Evolutionary conservation across 2,113 vertebrate species (phyloP), one percentile per base, ranked within the genome.

Genomic region (Rafetus swinhoei): DNA sequence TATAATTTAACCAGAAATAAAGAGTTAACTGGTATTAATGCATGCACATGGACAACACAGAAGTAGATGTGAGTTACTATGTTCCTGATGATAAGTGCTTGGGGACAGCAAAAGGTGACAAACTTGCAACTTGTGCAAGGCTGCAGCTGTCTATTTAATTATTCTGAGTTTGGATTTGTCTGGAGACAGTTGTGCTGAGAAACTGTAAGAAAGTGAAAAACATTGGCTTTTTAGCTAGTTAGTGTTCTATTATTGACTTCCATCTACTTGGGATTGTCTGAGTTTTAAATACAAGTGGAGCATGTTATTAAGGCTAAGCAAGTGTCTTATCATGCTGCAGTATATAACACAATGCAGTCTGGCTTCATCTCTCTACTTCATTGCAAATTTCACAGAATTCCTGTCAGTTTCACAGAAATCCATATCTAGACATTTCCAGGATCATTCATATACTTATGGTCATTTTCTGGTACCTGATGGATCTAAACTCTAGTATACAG

Each of bases 111-210:
- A 92, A 81, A 69, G 83, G 50, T 39, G 72, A 9, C 21, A 50
- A n/a, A 81, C 85, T 84, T 74, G 53, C 29, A 81, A 15, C 72
- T 27, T 84, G 52, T 90, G 86, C 91, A 89, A 82, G 88, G 60
- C 82, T 95, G 50, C 50, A 91, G 93, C 60, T 91, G 72, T 85
- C 93, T 88, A 50, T 89, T 94, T 84, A 89, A 82, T 94, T 88
- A 77, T 83, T 79, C 79, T 79, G 35, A 81, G 74, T 83, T 1
- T 45, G 56, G 35, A 27, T 79, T 81, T 86, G 87, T 84, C 77
- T 0, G 0, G 74, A 88, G 69, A 35, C 81, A 53, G 55, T 9
- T 50, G 45, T 82, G 57, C 74, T 54, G 82, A 81, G 86, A 92
- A 94, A 85, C 88, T 87, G 79, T 84, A 83, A 92, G 81, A n/a